Conservation (phyloP, 53 echinoderm and acorn worm genomes). For the Crossaster papposus region DNA sequence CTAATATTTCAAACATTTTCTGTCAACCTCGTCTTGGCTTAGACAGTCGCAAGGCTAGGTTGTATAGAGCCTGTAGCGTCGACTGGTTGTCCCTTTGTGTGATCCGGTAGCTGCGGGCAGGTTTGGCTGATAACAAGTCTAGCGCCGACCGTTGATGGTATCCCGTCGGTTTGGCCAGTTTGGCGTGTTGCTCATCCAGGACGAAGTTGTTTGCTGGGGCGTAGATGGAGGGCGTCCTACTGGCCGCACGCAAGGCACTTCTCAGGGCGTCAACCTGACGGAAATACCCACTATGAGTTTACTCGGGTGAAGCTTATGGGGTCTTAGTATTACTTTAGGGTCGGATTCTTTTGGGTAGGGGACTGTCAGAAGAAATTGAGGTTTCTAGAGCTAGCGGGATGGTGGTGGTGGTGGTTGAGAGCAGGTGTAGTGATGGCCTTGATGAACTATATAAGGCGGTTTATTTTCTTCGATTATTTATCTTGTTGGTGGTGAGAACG, state of each 20-base stretch:
- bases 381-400: no score
- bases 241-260: slow-evolving; percentile 7
- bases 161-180: neutral
- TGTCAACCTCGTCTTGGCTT: slow-evolving; percentile 21
- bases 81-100: slow-evolving; percentile 7
- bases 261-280: slow-evolving; percentile 12
- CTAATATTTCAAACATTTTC: neutral
- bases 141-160: neutral
- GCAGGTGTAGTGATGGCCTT: no score
- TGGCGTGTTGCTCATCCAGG: slow-evolving; percentile 9
- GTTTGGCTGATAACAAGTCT: neutral
- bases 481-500: no score
- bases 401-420: no score
- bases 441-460: no score
- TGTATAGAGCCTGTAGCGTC: slow-evolving; percentile 46
- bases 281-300: no score
- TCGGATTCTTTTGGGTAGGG: neutral
- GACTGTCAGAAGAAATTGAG: no score
- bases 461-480: no score
- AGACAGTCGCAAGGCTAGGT: slow-evolving; percentile 44
- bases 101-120: neutral
- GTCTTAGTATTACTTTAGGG: neutral
- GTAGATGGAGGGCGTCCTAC: neutral
- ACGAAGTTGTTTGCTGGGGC: neutral
- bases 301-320: neutral